phyloP scores from a whole-genome alignment of 2,888 invertebrate genomes.

The Ormyrus rosae region DNA sequence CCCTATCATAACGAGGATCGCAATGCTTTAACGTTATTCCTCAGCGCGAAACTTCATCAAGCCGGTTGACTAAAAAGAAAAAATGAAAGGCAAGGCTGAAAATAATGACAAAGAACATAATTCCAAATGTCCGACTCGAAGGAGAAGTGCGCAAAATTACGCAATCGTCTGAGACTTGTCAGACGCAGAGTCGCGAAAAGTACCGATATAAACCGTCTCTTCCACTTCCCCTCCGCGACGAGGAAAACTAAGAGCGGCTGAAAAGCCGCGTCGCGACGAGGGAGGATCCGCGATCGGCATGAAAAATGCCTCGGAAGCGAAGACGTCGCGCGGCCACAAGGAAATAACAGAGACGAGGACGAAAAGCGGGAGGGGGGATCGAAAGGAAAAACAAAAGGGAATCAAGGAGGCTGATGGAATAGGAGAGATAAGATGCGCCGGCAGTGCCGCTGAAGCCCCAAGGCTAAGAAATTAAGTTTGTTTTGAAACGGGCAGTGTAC shows the following conservation, averaged over 20 bases:
- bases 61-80: background rate
- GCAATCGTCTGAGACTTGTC: slow-evolving; percentile 47
- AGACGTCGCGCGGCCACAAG: background rate
- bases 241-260: background rate
- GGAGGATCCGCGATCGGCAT: slow-evolving; percentile 27
- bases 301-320: slow-evolving; percentile 25
- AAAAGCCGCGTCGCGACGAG: background rate
- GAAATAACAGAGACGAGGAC: background rate
- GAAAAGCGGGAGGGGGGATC: slow-evolving; percentile 10
- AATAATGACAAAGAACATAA: background rate
- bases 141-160: slow-evolving; percentile 18
- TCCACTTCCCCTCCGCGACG: too few relatives aligned
- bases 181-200: slow-evolving; percentile 23
- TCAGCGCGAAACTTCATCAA: too few relatives aligned
- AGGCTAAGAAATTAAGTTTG: slow-evolving; percentile 41
- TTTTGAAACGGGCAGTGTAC: slow-evolving; percentile 21
- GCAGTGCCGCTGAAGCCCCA: background rate
- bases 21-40: too few relatives aligned
- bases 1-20: too few relatives aligned
- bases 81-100: background rate
- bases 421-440: slow-evolving; percentile 27
- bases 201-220: slow-evolving; percentile 3
- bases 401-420: slow-evolving; percentile 26
- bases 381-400: slow-evolving; percentile 43
- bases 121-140: slow-evolving; percentile 16